Conservation (phyloP, 2,888 invertebrate species). For the Chydorus sphaericus region DNA sequence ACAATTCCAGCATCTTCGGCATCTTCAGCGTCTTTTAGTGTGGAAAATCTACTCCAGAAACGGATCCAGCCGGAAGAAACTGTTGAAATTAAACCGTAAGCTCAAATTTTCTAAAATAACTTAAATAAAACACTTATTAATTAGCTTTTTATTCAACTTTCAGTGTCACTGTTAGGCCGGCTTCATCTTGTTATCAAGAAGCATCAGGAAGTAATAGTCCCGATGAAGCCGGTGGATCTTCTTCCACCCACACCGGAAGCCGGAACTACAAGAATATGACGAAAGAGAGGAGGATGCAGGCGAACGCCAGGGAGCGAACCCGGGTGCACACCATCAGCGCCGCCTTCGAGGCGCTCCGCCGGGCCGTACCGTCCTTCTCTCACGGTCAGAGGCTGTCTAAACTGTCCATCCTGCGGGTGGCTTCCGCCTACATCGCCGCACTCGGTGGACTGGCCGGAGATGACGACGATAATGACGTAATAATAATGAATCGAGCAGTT, state of each 20-base stretch:
- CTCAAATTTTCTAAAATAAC: too few relatives aligned
- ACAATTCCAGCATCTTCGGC: too few relatives aligned
- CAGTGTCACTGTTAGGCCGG: too few relatives aligned
- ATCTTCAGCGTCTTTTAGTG: too few relatives aligned
- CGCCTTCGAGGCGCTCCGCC: slow-evolving; percentile 76
- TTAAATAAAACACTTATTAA: too few relatives aligned
- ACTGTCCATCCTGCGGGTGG: slow-evolving; percentile 77
- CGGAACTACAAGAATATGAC: slow-evolving; percentile 89
- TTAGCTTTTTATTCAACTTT: too few relatives aligned
- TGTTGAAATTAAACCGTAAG: too few relatives aligned
- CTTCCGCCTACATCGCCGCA: slow-evolving; percentile 83
- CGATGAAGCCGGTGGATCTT: background rate
- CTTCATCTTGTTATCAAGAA: too few relatives aligned
- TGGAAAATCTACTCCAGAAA: too few relatives aligned
- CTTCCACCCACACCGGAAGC: background rate
- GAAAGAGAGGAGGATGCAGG: slow-evolving; percentile 77
- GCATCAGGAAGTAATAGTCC: background rate
- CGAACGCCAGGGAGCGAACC: slow-evolving; percentile 82
- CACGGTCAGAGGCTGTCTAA: slow-evolving; percentile 88
- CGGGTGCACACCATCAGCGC: slow-evolving; percentile 91
- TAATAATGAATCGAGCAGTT: slow-evolving; percentile 58
- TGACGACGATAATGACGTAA: slow-evolving; percentile 38
- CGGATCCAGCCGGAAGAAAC: too few relatives aligned
- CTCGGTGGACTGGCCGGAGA: slow-evolving; percentile 59
- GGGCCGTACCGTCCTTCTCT: slow-evolving; percentile 75